These are phyloP conservation scores for Plebejus anna DNA, from an alignment of 2,888 invertebrate species.

Conservation along the genomic window DNA sequence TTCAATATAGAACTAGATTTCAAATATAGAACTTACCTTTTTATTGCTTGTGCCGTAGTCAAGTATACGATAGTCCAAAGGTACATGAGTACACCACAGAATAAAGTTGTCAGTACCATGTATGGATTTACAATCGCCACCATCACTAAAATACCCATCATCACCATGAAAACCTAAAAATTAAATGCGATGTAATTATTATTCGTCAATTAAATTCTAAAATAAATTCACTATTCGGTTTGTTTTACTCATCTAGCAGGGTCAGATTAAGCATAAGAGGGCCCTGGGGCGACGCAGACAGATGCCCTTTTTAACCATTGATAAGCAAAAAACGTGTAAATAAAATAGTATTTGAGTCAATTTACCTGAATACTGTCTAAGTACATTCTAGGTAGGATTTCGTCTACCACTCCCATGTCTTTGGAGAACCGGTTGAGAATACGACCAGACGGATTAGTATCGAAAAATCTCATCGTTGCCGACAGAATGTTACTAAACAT, in stretches of 20 bases:
- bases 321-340: background rate
- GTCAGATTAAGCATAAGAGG: background rate
- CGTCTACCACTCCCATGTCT: constrained; percentile 89
- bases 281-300: background rate
- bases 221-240: background rate
- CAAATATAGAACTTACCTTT: constrained; percentile 60
- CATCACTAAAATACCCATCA: constrained; percentile 85
- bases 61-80: constrained; percentile 84
- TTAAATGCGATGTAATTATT: constrained; percentile 1
- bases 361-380: constrained; percentile 82
- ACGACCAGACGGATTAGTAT: constrained; percentile 89
- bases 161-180: constrained; percentile 83
- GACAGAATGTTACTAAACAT: constrained; percentile 88
- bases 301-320: background rate
- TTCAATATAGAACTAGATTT: background rate
- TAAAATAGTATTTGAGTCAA: background rate
- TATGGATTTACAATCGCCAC: constrained; percentile 85
- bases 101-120: constrained; percentile 82
- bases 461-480: constrained; percentile 90
- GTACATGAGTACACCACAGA: constrained; percentile 83
- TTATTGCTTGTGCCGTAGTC: constrained; percentile 85
- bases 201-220: background rate
- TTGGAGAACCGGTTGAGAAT: constrained; percentile 92
- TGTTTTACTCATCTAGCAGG: background rate
- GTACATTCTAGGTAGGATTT: constrained; percentile 83